Percentiles rank a stretch among this genome's conserved stretches.
These are phyloP conservation scores for Pachyseris speciosa DNA, from an alignment of 64 coral and sea anemone species.

Conservation along the genomic window DNA sequence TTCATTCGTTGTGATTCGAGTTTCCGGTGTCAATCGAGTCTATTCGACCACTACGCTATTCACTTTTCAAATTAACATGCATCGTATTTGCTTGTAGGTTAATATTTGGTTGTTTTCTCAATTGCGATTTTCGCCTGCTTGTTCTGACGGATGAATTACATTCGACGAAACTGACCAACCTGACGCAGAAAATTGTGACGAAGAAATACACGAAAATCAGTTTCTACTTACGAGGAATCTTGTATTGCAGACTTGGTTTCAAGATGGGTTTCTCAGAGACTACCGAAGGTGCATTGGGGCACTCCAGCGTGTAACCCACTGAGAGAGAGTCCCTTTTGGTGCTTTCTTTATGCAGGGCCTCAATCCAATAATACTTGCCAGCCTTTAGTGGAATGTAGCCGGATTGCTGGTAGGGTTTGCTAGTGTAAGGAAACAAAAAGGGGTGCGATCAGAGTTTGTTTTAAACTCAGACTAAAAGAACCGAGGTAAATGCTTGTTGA, in stretches of 20 bases:
- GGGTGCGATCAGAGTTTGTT: background rate
- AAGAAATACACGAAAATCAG: background rate
- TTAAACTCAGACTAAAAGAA: background rate
- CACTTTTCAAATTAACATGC: no score
- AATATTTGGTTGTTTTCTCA: no score
- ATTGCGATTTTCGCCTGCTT: background rate
- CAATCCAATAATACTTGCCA: constrained; percentile 92
- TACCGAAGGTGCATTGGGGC: constrained; percentile 61
- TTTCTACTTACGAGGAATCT: constrained; percentile 82
- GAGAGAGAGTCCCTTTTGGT: constrained; percentile 51
- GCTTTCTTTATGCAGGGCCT: constrained; percentile 89
- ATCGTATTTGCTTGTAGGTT: no score
- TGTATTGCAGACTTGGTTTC: constrained; percentile 74
- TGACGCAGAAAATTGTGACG: background rate
- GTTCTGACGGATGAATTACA: background rate
- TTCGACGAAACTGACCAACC: background rate
- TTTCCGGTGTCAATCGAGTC: no score
- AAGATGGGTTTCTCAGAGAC: constrained; percentile 55
- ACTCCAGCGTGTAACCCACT: constrained; percentile 82
- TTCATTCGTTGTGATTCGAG: no score
- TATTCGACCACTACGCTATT: no score
- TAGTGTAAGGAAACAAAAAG: background rate
- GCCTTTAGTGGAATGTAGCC: constrained; percentile 71
- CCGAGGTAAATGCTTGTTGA: no score
- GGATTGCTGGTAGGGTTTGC: constrained; percentile 68